These are phyloP conservation scores for Drosophila atripex DNA, from an alignment of 2,888 invertebrate species.

Conservation along the genomic window DNA sequence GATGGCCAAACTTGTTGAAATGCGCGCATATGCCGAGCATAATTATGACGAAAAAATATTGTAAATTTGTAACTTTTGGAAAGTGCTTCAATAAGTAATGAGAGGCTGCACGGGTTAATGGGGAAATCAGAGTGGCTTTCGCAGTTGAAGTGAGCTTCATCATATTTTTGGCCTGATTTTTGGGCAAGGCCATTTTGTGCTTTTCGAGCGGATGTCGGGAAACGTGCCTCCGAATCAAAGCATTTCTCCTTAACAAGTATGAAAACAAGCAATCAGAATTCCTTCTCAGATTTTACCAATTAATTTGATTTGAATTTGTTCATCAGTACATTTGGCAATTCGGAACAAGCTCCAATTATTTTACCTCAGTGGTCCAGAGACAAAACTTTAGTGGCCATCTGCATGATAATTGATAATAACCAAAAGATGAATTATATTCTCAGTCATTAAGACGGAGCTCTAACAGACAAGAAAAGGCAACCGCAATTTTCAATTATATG, in stretches of 20 bases:
- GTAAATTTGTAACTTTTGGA: constrained; percentile 60
- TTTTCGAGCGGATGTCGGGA: constrained; percentile 6
- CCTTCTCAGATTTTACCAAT: not conserved
- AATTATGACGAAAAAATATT: constrained; percentile 57
- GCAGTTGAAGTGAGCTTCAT: constrained; percentile 30
- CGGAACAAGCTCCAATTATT: constrained; percentile 2
- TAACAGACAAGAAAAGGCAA: constrained; percentile 24
- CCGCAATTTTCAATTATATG: constrained; percentile 46
- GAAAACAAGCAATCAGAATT: not conserved
- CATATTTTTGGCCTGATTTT: constrained; percentile 53
- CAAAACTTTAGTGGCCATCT: constrained; percentile 7
- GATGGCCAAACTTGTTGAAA: constrained; percentile 59
- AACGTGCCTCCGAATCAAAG: not conserved
- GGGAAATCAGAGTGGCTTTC: constrained; percentile 15
- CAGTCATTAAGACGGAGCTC: constrained; percentile 18
- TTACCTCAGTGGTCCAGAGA: not conserved
- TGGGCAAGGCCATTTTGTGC: constrained; percentile 25
- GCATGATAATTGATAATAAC: constrained; percentile 30
- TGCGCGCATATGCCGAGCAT: constrained; percentile 69
- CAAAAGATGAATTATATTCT: constrained; percentile 26
- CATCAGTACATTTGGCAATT: not conserved
- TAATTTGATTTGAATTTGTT: not conserved
- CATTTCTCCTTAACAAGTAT: not conserved
- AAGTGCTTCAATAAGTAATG: constrained; percentile 71
- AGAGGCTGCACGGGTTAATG: constrained; percentile 29